These are phyloP conservation scores for Aphidius gifuensis DNA, from an alignment of 1,140 invertebrate species.

Conservation along the genomic window DNA sequence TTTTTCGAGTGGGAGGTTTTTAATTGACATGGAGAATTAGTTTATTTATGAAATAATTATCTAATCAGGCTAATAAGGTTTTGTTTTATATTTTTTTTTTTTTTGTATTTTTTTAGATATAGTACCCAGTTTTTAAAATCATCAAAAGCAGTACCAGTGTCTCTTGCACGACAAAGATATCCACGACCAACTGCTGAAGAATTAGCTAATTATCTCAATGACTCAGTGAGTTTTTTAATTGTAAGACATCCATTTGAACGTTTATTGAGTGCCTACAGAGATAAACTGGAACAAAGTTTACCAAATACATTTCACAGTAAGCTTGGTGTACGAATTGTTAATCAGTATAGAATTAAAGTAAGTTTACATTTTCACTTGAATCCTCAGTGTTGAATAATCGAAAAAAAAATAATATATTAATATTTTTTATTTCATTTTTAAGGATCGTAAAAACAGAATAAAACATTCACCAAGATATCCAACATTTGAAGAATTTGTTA, in stretches of 20 bases:
- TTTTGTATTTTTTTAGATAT: slow-evolving; percentile 53
- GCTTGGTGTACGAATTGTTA: slow-evolving; percentile 71
- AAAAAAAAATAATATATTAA: neutral
- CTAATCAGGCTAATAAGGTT: too few relatives aligned
- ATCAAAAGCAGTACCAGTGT: slow-evolving; percentile 72
- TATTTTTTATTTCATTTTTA: neutral
- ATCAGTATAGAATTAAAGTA: slow-evolving; percentile 65
- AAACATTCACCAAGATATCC: slow-evolving; percentile 62
- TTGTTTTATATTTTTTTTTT: neutral
- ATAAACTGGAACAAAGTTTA: slow-evolving; percentile 79
- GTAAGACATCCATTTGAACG: slow-evolving; percentile 87
- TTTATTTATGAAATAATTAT: too few relatives aligned
- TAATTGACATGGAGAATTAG: too few relatives aligned
- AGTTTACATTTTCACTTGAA: slow-evolving; percentile 19
- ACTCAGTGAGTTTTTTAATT: slow-evolving; percentile 78
- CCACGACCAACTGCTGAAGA: slow-evolving; percentile 69
- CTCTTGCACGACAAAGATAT: slow-evolving; percentile 74
- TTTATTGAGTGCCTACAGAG: slow-evolving; percentile 83
- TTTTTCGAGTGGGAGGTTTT: neutral
- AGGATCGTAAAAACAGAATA: slow-evolving; percentile 43
- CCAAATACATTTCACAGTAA: slow-evolving; percentile 79
- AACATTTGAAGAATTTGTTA: slow-evolving; percentile 73
- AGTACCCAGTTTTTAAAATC: slow-evolving; percentile 71
- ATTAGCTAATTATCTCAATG: slow-evolving; percentile 62
- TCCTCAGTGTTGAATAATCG: neutral